Evolutionary conservation across 2,113 vertebrate genomes (phyloP), one percentile per base, ranked within the genome.

Genomic region (Lipophrys pholis): DNA sequence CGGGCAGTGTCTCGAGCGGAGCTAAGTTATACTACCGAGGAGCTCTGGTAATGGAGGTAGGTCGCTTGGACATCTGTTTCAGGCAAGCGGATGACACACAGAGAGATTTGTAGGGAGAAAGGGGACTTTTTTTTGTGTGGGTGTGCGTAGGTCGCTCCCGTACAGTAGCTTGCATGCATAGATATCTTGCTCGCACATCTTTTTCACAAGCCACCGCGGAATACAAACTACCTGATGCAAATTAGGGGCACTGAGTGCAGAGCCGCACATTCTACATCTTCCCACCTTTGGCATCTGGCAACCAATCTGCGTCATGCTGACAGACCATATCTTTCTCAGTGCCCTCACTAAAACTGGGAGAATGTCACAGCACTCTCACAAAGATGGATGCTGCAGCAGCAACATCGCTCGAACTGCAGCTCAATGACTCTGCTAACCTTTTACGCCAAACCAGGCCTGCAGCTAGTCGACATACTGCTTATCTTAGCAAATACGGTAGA

Each of bases 11-110:
- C 63, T 70, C 68, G 54, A 66, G 60, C 50, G 53, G 66, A 8
- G 12, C 77, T 85, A 87, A 90, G 76, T 83, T 90, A 84, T 80
- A 81, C 81, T 76, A 71, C 40, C 43, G 69, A 78, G 78, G 79
- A 82, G 53, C 76, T 64, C 51, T 72, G 81, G 78, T 80, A 90
- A 92, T 88, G 82, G 83, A 82, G 55, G 72, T 56, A 81, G 81
- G 88, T 81, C 75, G 21, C 65, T 43, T 46, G 62, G 85, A 89
- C 85, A 90, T 91, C 88, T 90, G 85, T 83, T 89, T 91, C 65
- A 53, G 60, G 74, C 52, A 74, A 68, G 83, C 48, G 55, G 57
- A 46, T 67, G 45, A 73, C 15, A 40, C 17, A 67, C 51, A 50
- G 55, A 54, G 39, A 75, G 66, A 76, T 76, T 65, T 83, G 78